Evolutionary conservation across 1,140 invertebrate genomes (phyloP), one percentile per base, ranked within the genome.

Genomic region (Nebria ingens): DNA sequence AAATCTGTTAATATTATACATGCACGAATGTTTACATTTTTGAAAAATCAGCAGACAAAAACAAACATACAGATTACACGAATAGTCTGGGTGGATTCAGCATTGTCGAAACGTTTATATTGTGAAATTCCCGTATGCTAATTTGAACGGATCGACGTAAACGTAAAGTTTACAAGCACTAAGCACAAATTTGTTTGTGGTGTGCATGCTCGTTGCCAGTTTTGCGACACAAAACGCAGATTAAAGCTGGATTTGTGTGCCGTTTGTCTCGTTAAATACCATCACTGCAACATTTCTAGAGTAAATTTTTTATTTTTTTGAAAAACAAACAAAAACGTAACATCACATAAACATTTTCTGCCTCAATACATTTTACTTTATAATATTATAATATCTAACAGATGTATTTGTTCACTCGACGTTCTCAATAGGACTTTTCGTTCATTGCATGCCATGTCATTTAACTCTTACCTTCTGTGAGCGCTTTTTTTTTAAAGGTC

Each of bases 161-260:
- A 29, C 25, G n/a, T 9, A 34, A 6, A 34, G 25, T 34, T 34
- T 45, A 45, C 40, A 45, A 45, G 25, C 40, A 45, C 40, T 17
- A 45, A 45, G 25, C 40, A 45, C 40, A 45, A 45, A 45, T 45
- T 45, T 45, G 40, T 45, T 6, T 45, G 40, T 45, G 40, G 40
- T 45, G 25, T 17, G 40, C 4, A 45, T 17, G 17, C 6, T n/a
- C n/a, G n/a, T n/a, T n/a, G n/a, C n/a, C n/a, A n/a, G 17, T 45
- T 45, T 45, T 45, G 40, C 17, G 4, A 4, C 6, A 45, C 40
- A 45, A 45, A 45, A 45, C 15, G 9, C 9, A 17, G 40, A 6
- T 45, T 45, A 45, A 17, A 12, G 40, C 6, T 12, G 9, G 40
- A 45, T 45, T 45, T 45, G 15, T 45, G 15, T 11, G 3, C 4